Base-by-base conservation (phyloP, 2,797 vertebrate species). In the Gymnothorax javanicus region DNA sequence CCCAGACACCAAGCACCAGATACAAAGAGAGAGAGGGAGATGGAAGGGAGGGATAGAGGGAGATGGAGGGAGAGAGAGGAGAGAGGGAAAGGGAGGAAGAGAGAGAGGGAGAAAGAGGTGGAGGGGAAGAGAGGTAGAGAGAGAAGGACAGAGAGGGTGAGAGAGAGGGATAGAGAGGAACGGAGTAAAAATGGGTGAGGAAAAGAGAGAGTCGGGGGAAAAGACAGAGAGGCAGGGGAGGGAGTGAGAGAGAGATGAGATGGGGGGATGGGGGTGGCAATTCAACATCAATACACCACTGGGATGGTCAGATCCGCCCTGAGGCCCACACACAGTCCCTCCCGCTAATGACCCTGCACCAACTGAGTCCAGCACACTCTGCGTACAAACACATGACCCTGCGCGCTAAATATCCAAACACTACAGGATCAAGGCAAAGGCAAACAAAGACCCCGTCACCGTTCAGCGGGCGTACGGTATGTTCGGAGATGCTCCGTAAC, bases 261-360 rank as follows among this genome's bases (percentile, higher is more conserved):
- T 43, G 33, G 33, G 52, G 85, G 20, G n/a, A 0, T 33, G 33
- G 60, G 27, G 25, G 77, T 27, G 87, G 57, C 71, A 43, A 86
- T 54, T 83, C 50, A 82, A 85, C 87, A 87, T 91, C 85, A 86
- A 89, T 88, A 73, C 86, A 69, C 84, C 89, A 88, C 82, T 81
- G 86, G 79, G 75, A 86, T 50, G 73, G 25, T 33, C 15, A 84
- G 86, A 82, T 89, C 77, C 81, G 88, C 89, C 87, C 4, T 52
- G 71, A 84, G 87, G 84, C 33, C 86, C 77, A 62, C 60, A n/a
- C 6, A 54, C 75, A 54, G 17, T 52, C 7, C 67, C 25, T 54
- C 43, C 12, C 85, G 25, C 59, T 2, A 64, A 58, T 83, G 82
- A n/a, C 2, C n/a, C 50, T 64, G 85, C 25, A 56, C 43, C 58